Base-by-base conservation (phyloP, 2,888 invertebrate genomes). In the Dimorphilus gyrociliatus region DNA sequence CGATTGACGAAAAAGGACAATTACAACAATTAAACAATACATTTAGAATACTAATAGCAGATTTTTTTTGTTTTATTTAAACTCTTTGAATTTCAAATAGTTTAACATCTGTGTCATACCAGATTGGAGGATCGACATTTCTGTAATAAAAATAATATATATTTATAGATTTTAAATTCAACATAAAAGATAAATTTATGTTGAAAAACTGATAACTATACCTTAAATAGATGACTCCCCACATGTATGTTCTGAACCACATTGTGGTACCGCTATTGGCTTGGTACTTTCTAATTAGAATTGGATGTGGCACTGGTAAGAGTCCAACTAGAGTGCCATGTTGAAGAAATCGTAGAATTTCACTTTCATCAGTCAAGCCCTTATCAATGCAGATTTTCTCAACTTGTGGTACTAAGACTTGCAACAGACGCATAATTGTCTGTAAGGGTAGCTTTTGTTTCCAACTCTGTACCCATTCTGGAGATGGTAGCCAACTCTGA, bases 371-470 rank as follows among this genome's bases (percentile, higher is more conserved):
- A 3, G 94, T 97, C 44, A 97, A 67, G 0, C 94, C 94, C 63
- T 88, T 90, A 65, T 92, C 97, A 53, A 97, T 97, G 66, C 97
- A 99, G 48, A 97, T 97, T 69, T 97, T 99, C 68, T 99, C 97
- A 15, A 97, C 97, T 68, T 99, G 97, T 31, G 97, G 97, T 42
- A 97, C 97, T 4, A 97, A 70, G 18, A 99, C 94, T 68, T 99
- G 97, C 44, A 97, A 67, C 53, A 97, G 72, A 45, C 97, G 69
- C 94, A 97, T 97, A 49, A 99, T 94, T 32, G 97, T 99, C 70
- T 97, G 97, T 46, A 97, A 68, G 4, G 97, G 97, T 42, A 97
- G 69, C 65, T 94, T 92, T 39, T 77, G 76, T 56, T 97, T 86
- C 97, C 97, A 97, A 2, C 81, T 76, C 45, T 76, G 71, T 36